phyloP scores from a whole-genome alignment of 2,113 vertebrate species.

The Otolemur garnettii region DNA sequence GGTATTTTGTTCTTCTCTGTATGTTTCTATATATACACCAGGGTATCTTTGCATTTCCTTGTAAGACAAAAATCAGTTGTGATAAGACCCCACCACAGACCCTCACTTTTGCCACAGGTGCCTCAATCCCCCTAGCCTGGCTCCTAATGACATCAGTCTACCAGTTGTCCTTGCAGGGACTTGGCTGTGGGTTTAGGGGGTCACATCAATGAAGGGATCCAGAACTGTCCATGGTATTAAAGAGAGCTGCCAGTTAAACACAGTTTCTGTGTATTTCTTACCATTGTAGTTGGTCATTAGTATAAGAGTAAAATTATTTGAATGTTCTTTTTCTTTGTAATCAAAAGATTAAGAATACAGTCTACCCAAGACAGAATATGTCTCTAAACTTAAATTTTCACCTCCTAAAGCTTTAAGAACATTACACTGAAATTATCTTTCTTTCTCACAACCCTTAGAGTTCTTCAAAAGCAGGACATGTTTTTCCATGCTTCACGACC shows the following conservation, averaged over 20 bases:
- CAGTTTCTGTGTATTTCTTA: background rate
- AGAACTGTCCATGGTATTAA: background rate
- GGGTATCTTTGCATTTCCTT: background rate
- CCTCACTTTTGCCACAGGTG: background rate
- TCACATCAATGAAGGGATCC: too few species aligned
- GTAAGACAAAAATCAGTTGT: background rate
- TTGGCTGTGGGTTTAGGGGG: background rate
- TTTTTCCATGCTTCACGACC: background rate
- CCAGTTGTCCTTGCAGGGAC: background rate
- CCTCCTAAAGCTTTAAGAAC: background rate
- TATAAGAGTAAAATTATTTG: background rate
- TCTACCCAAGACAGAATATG: background rate
- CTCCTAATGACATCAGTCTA: background rate
- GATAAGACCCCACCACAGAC: background rate
- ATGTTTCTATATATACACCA: background rate
- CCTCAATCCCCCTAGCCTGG: background rate
- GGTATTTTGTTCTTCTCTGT: background rate
- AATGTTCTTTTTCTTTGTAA: background rate
- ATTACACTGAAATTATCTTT: background rate
- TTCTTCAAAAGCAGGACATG: conserved; percentile 12
- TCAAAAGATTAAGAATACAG: background rate
- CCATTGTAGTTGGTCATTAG: background rate
- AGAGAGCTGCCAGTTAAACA: background rate
- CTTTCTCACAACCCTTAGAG: background rate
- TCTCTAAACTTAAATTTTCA: conserved; percentile 18